Percentiles rank a stretch among this genome's conserved stretches.
phyloP scores from a whole-genome alignment of 2,888 invertebrate genomes.

The Euclidia mi region DNA sequence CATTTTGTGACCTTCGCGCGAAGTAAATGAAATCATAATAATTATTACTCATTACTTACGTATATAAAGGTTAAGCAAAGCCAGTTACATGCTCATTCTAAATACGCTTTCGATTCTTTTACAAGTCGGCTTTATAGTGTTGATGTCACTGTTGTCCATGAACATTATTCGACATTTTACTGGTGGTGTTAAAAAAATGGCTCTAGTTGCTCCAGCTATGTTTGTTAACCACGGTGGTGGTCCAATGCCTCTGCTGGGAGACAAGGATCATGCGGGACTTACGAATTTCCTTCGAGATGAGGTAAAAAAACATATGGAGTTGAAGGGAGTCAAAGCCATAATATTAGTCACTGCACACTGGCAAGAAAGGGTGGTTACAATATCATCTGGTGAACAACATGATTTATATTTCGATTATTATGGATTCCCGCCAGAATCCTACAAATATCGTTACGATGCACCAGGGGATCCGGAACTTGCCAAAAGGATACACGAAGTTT shows the following conservation, averaged over 20 bases:
- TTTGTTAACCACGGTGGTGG: constrained; percentile 87
- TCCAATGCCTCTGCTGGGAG: constrained; percentile 81
- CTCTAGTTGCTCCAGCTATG: constrained; percentile 79
- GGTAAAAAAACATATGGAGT: constrained; percentile 77
- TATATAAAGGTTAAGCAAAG: constrained; percentile 42
- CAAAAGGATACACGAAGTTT: constrained; percentile 67
- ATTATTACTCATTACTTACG: constrained; percentile 32
- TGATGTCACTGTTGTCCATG: constrained; percentile 83
- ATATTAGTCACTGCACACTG: constrained; percentile 85
- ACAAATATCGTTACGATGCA: constrained; percentile 82
- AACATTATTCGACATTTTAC: constrained; percentile 81
- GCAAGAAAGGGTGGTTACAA: constrained; percentile 80
- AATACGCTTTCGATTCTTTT: constrained; percentile 80
- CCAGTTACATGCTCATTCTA: constrained; percentile 79
- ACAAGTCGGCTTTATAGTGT: constrained; percentile 81
- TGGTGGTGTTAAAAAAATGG: constrained; percentile 74
- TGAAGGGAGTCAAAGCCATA: constrained; percentile 80
- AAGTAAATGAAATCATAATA: constrained; percentile 31
- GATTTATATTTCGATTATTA: constrained; percentile 85
- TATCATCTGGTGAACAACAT: constrained; percentile 82
- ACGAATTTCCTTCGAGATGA: constrained; percentile 80
- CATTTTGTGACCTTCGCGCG: constrained; percentile 33
- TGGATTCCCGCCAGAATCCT: constrained; percentile 84
- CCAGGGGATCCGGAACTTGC: constrained; percentile 81
- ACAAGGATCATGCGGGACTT: constrained; percentile 78